Evolutionary conservation across 2,113 vertebrate species (phyloP).

Genomic region (Rattus norvegicus): GRCr8 NC_086029.1:88135001-88135500

Average conservation of each 20-base stretch:
- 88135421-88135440: neutral
- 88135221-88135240: neutral
- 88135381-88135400: neutral
- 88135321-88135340: neutral
- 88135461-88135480: neutral
- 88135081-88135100: neutral
- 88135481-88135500: neutral
- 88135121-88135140: neutral
- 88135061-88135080: neutral
- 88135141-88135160: neutral
- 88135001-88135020: neutral
- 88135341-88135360: neutral
- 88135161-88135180: no score
- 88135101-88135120: neutral
- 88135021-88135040: slow-evolving; percentile 36
- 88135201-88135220: neutral
- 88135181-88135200: neutral
- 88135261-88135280: neutral
- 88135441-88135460: neutral
- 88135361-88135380: neutral
- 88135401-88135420: neutral
- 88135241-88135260: neutral
- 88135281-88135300: neutral
- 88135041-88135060: neutral
- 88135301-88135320: neutral